These are phyloP conservation scores for Nymphalis io DNA, from an alignment of 1,140 invertebrate species.

Conservation along the genomic window DNA sequence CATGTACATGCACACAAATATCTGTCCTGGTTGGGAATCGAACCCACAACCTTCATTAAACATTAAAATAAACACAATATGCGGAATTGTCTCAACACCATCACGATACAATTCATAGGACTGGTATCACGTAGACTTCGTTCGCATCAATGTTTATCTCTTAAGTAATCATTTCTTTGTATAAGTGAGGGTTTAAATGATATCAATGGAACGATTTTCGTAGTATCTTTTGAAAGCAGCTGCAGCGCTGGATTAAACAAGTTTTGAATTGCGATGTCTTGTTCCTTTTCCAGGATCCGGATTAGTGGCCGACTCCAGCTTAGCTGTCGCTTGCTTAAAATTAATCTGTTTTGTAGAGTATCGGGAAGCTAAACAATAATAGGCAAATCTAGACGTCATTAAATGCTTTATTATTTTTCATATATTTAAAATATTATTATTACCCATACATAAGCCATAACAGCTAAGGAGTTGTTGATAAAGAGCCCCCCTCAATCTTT, in stretches of 20 bases:
- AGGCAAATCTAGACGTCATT: background rate
- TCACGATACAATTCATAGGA: no score
- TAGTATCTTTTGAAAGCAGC: constrained; percentile 30
- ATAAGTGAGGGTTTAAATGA: constrained; percentile 3
- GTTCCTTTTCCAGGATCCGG: constrained; percentile 29
- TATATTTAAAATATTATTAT: background rate
- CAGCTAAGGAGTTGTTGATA: no score
- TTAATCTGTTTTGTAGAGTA: constrained; percentile 22
- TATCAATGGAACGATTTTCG: background rate
- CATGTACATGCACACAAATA: no score
- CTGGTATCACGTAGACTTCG: no score
- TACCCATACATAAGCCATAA: no score
- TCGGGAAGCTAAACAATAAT: background rate
- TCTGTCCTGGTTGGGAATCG: no score
- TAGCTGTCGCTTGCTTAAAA: constrained; percentile 33
- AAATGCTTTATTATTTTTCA: background rate
- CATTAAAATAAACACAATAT: no score
- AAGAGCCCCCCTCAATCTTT: no score
- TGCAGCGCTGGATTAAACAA: constrained; percentile 37
- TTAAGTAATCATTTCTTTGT: background rate
- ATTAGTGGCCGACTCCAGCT: constrained; percentile 33
- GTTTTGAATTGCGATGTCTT: constrained; percentile 43
- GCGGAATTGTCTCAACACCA: no score
- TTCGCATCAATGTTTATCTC: background rate
- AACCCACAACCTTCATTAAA: no score